Evolutionary conservation across 1,140 invertebrate genomes (phyloP), one percentile per base, ranked within the genome.

Genomic region (Anastatus disparis): DNA sequence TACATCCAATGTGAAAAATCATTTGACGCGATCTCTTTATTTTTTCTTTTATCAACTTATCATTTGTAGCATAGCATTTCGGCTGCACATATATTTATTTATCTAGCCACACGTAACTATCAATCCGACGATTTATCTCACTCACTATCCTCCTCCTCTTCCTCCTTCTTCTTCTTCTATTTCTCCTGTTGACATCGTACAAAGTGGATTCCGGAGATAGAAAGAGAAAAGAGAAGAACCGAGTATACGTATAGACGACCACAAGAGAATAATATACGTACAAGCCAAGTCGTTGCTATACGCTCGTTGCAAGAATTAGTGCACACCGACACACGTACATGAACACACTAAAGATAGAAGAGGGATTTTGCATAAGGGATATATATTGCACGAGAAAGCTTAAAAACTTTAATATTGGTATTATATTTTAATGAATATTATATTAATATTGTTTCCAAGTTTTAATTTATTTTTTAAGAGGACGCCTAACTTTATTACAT

Each of bases 161-260:
- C 44, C 48, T 40, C 56, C 13, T 12, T 38, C 24, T 40, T 13
- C 3, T 20, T 35, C 40, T 22, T 3, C 22, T 0, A 15, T 15
- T 26, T 24, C 31, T 20, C 35, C 13, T 42, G 13, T 26, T 56
- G 38, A 63, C 58, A 22, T 38, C 29, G 35, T 20, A 53, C 63
- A 70, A 70, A 70, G 42, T 74, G 59, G 52, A 74, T 74, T 69
- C 52, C 63, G 24, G 55, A 44, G 42, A 44, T 4, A 35, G 31
- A 35, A 10, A 35, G 31, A 35, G 31, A 35, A n/a, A n/a, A n/a
- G n/a, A n/a, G n/a, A n/a, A n/a, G n/a, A n/a, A n/a, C n/a, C n/a
- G n/a, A n/a, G n/a, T n/a, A n/a, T n/a, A n/a, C n/a, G n/a, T n/a
- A n/a, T n/a, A n/a, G n/a, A n/a, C n/a, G n/a, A n/a, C n/a, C n/a